Percentiles rank a stretch among this genome's conserved stretches.
These are phyloP conservation scores for Dermolepida albohirtum DNA, from an alignment of 2,888 invertebrate species.

Conservation along the genomic window DNA sequence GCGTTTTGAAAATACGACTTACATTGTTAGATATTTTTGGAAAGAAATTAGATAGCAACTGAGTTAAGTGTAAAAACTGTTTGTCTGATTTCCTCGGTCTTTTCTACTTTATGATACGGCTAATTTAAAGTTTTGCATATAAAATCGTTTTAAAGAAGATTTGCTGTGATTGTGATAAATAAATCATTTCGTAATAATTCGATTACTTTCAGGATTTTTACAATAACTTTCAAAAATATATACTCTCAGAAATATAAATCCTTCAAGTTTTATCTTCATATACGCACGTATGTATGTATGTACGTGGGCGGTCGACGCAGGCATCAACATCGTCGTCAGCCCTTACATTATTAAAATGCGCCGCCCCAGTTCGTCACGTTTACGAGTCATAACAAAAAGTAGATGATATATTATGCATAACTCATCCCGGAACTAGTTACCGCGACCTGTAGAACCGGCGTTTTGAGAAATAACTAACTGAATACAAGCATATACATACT, in stretches of 20 bases:
- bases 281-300: no score
- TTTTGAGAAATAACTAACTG: neutral
- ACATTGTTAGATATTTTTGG: no score
- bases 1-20: no score
- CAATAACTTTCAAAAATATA: neutral
- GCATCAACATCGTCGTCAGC: constrained; percentile 5
- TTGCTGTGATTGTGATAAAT: no score
- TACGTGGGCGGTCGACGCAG: no score
- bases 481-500: neutral
- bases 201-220: neutral
- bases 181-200: neutral
- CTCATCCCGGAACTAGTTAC: constrained; percentile 57
- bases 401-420: constrained; percentile 59
- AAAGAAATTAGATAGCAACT: no score
- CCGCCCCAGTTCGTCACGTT: constrained; percentile 57
- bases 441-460: constrained; percentile 27
- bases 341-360: constrained; percentile 56
- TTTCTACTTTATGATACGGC: no score
- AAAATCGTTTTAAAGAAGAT: no score
- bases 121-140: no score
- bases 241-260: neutral
- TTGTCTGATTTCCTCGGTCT: no score
- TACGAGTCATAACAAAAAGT: constrained; percentile 53
- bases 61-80: no score
- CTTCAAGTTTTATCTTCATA: no score